Base-by-base conservation (phyloP, 2,888 invertebrate species). In the Hydropsyche betteni region DNA sequence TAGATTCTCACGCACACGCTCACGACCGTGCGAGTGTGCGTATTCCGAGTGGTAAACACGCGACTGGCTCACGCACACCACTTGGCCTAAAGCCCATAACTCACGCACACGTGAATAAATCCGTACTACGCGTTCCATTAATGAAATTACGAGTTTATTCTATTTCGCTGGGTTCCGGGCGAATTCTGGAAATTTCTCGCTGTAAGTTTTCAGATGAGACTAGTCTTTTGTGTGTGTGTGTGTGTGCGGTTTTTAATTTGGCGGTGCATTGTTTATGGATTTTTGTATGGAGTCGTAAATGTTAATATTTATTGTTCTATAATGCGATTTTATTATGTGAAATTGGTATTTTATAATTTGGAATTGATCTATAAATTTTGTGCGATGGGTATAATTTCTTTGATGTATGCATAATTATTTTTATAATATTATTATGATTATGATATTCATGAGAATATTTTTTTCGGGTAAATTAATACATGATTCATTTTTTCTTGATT, bases 1-100 rank as follows among this genome's bases (percentile, higher is more conserved):
- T 72, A 72, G 72, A 72, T 72, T 72, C 72, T 58, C 58, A 55
- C 36, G 12, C 33, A 72, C 44, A 72, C 72, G 44, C 44, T 10
- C 36, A 7, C 16, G 14, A 55, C 7, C 36, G n/a, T 44, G 69
- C 36, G 55, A 55, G 53, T 52, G 33, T 12, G 24, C 24, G 71
- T 55, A 36, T 34, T 24, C 24, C 44, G 44, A 44, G 44, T 44
- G 44, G 44, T 44, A 44, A 8, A 44, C 44, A 24, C 24, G 24
- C 24, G 24, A 24, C 24, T 24, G 24, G 24, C 24, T 61, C 10
- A 64, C 34, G 12, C 34, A 64, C 64, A 64, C 64, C 55, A 64
- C 36, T n/a, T 12, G 36, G 5, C 33, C 36, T n/a, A 55, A 36
- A 7, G n/a, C 36, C 34, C 24, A 64, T 64, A 64, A 64, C 10